Evolutionary conservation across 2,797 vertebrate genomes (phyloP).

Genomic region (Sibirionetta formosa): DNA sequence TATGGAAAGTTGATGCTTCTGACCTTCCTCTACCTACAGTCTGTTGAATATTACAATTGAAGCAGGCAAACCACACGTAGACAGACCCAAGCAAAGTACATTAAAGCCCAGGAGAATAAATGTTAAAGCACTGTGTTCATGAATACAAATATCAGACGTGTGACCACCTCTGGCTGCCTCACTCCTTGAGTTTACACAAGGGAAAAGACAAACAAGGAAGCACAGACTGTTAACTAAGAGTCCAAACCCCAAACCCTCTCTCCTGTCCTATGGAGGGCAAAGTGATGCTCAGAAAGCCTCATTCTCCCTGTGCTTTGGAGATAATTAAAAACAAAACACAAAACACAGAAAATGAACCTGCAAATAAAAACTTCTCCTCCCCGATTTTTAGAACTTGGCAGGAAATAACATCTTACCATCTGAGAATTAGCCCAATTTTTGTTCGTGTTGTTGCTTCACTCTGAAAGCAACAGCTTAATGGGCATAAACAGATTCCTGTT

Average conservation of each 20-base stretch:
- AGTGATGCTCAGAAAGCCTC: background rate
- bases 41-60: conserved; percentile 55
- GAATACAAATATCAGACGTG: background rate
- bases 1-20: conserved; percentile 58
- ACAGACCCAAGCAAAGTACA: conserved; percentile 46
- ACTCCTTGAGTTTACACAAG: background rate
- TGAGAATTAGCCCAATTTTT: background rate
- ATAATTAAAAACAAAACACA: background rate
- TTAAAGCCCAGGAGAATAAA: conserved; percentile 68
- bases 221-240: background rate
- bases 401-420: background rate
- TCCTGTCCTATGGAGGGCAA: background rate
- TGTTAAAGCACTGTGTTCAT: conserved; percentile 40
- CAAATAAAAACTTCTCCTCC: background rate
- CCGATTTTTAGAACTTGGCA: background rate
- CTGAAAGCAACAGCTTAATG: conserved; percentile 59
- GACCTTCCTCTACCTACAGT: conserved; percentile 62
- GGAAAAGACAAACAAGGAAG: conserved; percentile 47
- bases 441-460: conserved; percentile 33
- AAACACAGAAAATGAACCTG: background rate
- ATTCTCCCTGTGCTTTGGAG: background rate
- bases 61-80: conserved; percentile 43
- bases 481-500: conserved; percentile 29
- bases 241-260: background rate
- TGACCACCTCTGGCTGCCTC: background rate